phyloP scores from a whole-genome alignment of 2,888 invertebrate genomes.

The Amblyteles armatorius region DNA sequence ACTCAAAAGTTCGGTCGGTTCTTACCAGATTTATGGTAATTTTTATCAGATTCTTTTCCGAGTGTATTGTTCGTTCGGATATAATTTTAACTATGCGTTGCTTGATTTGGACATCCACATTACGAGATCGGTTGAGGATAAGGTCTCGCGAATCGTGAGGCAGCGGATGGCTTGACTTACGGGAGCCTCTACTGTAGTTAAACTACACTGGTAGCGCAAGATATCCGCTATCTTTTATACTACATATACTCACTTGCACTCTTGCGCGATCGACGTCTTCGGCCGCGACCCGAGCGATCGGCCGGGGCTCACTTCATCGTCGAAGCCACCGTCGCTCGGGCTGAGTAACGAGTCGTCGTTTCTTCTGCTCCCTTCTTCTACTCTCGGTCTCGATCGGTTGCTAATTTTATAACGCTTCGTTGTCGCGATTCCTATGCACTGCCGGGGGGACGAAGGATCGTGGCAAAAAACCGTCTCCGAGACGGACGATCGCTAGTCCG shows the following conservation, averaged over 20 bases:
- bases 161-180: neutral
- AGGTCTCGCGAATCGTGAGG: neutral
- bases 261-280: constrained; percentile 46
- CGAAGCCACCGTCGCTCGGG: constrained; percentile 24
- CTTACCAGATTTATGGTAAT: too few species aligned
- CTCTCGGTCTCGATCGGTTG: constrained; percentile 54
- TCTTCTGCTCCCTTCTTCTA: constrained; percentile 44
- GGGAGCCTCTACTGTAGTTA: constrained; percentile 37
- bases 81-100: too few species aligned
- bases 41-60: too few species aligned
- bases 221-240: constrained; percentile 45
- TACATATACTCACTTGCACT: constrained; percentile 45
- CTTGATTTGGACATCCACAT: neutral
- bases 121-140: neutral
- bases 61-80: too few species aligned
- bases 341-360: constrained; percentile 45
- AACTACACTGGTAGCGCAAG: constrained; percentile 8
- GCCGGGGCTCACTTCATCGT: constrained; percentile 27
- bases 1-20: too few species aligned
- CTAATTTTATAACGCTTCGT: constrained; percentile 59
- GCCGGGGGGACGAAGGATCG: neutral
- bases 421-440: constrained; percentile 42
- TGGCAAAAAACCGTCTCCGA: constrained; percentile 13
- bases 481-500: constrained; percentile 51
- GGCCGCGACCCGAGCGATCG: constrained; percentile 48